Evolutionary conservation across 2,797 vertebrate species (phyloP), one percentile per base, ranked within the genome.

Genomic region (Onychomys torridus): DNA sequence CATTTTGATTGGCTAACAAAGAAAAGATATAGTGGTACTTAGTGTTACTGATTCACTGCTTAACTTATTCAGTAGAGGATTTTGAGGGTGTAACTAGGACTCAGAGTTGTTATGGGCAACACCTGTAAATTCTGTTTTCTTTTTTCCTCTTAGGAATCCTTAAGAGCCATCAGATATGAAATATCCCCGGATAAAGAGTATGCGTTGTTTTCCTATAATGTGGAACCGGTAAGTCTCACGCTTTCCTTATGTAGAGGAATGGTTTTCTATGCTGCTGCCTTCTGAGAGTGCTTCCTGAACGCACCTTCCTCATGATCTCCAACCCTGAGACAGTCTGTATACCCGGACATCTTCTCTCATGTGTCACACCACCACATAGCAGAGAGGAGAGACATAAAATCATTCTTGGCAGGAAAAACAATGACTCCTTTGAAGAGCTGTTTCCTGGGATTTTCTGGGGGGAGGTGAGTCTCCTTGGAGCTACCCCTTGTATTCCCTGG

Each of bases 151-250:
- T 95, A 99, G 99, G 99, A 99, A 75, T 99, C 99, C 71, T 98
- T 99, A 95, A 99, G 98, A 98, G 99, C 99, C 25, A 97, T 98
- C 98, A 99, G 99, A 96, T 99, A 99, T 17, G 99, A 99, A 97
- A 99, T 99, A 49, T 99, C 99, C 85, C 99, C 99, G 49, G 99
- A 99, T 97, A 98, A 99, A 98, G 99, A 99, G 55, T 99, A 99
- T 0, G 99, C 99, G 0, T 98, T 99, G 23, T 99, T 99, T 92
- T 99, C 99, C 34, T 99, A 99, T 91, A 98, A 99, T 14, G 98
- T 99, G 91, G 99, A 99, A 88, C 99, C 99, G n/a, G 99, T 99
- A 98, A 99, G 99, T 99, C 97, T 92, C 27, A n/a, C 84, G 16
- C 0, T 57, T 52, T 96, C 34, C 78, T 78, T 92, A 91, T 49